Conservation (phyloP, 2,797 vertebrate species). For the Malacoraja senta region DNA sequence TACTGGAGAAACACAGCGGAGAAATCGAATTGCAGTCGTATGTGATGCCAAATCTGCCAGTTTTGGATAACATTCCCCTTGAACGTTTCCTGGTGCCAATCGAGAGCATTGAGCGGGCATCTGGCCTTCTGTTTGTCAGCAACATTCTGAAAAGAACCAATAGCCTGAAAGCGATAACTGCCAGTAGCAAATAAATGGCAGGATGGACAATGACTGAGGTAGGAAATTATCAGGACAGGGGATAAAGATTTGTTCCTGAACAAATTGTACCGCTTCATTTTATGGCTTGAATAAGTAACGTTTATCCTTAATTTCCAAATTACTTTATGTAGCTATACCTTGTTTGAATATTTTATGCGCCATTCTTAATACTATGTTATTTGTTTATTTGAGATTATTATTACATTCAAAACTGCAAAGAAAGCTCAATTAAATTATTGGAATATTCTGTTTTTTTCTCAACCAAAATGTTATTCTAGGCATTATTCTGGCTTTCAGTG, state of each 20-base stretch:
- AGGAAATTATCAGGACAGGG: background rate
- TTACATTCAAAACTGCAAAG: background rate
- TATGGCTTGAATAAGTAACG: background rate
- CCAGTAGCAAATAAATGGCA: constrained; percentile 51
- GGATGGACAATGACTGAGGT: no score
- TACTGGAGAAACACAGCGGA: constrained; percentile 70
- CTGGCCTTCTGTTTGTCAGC: constrained; percentile 82
- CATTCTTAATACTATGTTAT: background rate
- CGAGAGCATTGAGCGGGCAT: constrained; percentile 80
- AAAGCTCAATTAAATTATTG: background rate
- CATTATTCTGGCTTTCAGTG: background rate
- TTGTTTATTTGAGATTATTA: background rate
- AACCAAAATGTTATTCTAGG: background rate
- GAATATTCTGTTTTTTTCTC: background rate
- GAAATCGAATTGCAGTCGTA: constrained; percentile 81
- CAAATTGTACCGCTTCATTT: background rate
- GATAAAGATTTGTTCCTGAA: background rate
- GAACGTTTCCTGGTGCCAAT: constrained; percentile 86
- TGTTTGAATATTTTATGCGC: background rate
- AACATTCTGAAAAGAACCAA: constrained; percentile 76
- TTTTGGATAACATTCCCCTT: constrained; percentile 71
- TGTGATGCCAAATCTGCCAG: constrained; percentile 77
- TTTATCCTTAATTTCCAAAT: background rate
- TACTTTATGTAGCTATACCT: background rate
- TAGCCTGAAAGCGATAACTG: constrained; percentile 65